Evolutionary conservation across 2,888 invertebrate species (phyloP), one percentile per base, ranked within the genome.

Genomic region (Troides oblongomaculatus): DNA sequence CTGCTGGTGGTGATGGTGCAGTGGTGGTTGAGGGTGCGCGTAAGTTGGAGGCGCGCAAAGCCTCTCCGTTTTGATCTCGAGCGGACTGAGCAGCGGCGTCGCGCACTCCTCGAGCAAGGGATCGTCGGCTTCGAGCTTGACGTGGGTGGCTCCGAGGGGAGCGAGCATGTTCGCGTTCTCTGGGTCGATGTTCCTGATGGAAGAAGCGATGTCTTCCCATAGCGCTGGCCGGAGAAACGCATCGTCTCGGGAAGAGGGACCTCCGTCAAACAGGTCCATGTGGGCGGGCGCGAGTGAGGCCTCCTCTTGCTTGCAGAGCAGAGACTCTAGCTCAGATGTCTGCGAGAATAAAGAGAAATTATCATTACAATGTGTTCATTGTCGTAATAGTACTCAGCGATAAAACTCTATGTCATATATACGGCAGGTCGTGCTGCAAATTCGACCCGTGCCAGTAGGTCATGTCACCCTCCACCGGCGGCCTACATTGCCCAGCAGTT

Each of bases 181-280:
- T 43, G 97, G 97, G 86, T 97, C 97, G 83, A 97, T 95, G 88
- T 97, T 97, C 84, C 97, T 95, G 88, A 97, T 97, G 82, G 97
- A 97, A 86, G 97, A 96, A 75, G 97, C 96, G 84, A 97, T 97
- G 93, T 97, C 97, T 90, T 97, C 97, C 97, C 97, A 97, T 59
- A 97, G 94, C 50, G 97, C 96, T 61, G 97, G 97, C 79, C 97
- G 95, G 77, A 97, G 95, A 90, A 97, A 97, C 67, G 96, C 96
- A 90, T 97, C 97, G 89, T 97, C 97, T 86, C 96, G 84, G 88
- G 94, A 90, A 73, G 91, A 90, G 66, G 93, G 86, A 65, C 93
- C 93, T 58, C 94, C 88, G 74, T 93, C 91, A 83, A 93, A 93
- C 68, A 93, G 88, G 83, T 90, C 89, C 91, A 93, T 88, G 93